These are phyloP conservation scores for Caenorhabditis zanzibari DNA, from an alignment of 2,888 invertebrate species.

Conservation along the genomic window DNA sequence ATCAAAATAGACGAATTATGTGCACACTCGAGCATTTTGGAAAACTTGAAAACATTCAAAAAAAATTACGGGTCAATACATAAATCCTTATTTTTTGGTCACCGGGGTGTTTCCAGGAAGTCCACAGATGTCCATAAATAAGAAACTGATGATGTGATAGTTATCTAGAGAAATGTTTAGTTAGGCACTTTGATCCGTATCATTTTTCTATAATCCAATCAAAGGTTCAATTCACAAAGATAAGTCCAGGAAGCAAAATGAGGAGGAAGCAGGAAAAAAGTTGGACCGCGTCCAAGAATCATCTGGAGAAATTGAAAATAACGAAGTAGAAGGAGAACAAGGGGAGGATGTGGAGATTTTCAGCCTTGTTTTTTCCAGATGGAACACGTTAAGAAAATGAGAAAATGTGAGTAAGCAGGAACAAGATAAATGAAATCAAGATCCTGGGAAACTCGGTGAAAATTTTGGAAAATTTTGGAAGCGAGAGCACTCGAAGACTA, in stretches of 20 bases:
- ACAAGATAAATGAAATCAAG: slow-evolving; percentile 14
- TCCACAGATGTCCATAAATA: slow-evolving; percentile 19
- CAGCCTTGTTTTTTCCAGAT: slow-evolving; percentile 15
- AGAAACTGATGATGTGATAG: slow-evolving; percentile 15
- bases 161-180: background rate
- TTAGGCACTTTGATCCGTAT: slow-evolving; percentile 8
- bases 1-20: background rate
- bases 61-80: slow-evolving; percentile 14
- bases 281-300: slow-evolving; percentile 17
- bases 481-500: background rate
- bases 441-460: slow-evolving; percentile 9
- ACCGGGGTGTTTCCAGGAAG: slow-evolving; percentile 6
- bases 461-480: background rate
- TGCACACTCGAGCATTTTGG: background rate
- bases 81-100: background rate
- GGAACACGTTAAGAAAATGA: slow-evolving; percentile 29
- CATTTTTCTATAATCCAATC: slow-evolving; percentile 20
- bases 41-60: background rate
- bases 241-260: slow-evolving; percentile 18
- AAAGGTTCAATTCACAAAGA: slow-evolving; percentile 9
- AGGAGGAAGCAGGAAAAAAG: slow-evolving; percentile 7
- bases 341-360: background rate
- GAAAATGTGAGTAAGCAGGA: slow-evolving; percentile 4
- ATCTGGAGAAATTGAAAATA: background rate
- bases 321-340: background rate